phyloP scores from a whole-genome alignment of 1,140 invertebrate genomes.

The Brachionus plicatilis region DNA sequence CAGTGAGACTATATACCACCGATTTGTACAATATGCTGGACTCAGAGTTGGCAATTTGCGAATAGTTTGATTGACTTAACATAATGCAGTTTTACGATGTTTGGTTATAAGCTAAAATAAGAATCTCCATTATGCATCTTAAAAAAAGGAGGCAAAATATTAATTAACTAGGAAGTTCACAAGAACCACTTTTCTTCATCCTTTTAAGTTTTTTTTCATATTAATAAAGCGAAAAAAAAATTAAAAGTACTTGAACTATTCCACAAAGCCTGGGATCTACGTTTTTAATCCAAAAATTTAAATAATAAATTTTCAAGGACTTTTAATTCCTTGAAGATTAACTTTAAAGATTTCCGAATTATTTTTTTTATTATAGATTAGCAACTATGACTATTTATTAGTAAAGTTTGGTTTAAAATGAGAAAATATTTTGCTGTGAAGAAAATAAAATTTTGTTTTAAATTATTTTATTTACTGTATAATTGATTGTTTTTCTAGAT shows the following conservation, averaged over 20 bases:
- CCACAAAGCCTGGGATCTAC: neutral
- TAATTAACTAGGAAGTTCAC: neutral
- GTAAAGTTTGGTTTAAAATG: neutral
- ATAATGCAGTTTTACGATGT: neutral
- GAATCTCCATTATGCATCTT: neutral
- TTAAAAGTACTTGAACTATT: neutral
- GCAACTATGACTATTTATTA: neutral
- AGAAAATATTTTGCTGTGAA: neutral
- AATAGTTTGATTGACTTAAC: neutral
- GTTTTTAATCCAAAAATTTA: neutral
- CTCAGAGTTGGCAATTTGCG: neutral
- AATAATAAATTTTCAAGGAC: neutral
- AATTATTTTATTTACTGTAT: neutral
- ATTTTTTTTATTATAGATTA: neutral
- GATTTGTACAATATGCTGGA: neutral
- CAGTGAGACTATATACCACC: constrained; percentile 1
- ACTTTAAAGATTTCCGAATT: neutral
- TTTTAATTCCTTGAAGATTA: neutral
- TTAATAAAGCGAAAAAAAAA: neutral
- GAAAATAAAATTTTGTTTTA: neutral
- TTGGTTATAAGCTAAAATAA: neutral
- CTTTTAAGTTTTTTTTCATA: neutral
- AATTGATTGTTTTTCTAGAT: neutral
- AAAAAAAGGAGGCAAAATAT: neutral
- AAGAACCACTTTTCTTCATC: neutral